Conservation (phyloP, 2,113 vertebrate species). For the Centropus bengalensis region DNA sequence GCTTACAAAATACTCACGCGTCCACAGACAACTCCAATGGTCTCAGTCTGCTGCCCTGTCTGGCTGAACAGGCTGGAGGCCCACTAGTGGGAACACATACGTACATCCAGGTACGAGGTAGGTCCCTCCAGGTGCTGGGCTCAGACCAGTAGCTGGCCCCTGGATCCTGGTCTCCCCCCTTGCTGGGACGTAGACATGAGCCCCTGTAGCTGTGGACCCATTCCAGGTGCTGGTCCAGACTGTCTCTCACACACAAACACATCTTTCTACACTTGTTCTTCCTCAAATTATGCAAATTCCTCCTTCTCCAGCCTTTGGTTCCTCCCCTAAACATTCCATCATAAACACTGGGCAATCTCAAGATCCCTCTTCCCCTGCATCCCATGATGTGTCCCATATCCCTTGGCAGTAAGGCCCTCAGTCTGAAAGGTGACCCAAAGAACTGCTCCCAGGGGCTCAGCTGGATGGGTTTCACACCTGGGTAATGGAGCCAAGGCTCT, state of each 20-base stretch:
- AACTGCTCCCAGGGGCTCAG: not conserved
- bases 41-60: not conserved
- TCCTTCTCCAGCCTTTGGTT: not conserved
- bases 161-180: not conserved
- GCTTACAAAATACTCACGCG: not conserved
- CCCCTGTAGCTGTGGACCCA: not conserved
- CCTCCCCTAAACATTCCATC: not conserved
- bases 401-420: not conserved
- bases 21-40: not conserved
- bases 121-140: not conserved
- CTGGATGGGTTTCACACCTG: not conserved
- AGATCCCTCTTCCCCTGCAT: fast-evolving
- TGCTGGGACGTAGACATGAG: not conserved
- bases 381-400: not conserved
- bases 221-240: not conserved
- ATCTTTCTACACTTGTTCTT: not conserved
- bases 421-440: not conserved
- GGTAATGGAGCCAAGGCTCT: not conserved
- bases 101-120: fast-evolving
- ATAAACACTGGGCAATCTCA: not conserved
- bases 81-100: not conserved
- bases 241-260: not conserved
- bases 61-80: not conserved
- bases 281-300: not conserved
- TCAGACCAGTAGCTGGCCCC: not conserved